phyloP scores from a whole-genome alignment of 2,888 invertebrate genomes.

The Drosophila crucigera region DNA sequence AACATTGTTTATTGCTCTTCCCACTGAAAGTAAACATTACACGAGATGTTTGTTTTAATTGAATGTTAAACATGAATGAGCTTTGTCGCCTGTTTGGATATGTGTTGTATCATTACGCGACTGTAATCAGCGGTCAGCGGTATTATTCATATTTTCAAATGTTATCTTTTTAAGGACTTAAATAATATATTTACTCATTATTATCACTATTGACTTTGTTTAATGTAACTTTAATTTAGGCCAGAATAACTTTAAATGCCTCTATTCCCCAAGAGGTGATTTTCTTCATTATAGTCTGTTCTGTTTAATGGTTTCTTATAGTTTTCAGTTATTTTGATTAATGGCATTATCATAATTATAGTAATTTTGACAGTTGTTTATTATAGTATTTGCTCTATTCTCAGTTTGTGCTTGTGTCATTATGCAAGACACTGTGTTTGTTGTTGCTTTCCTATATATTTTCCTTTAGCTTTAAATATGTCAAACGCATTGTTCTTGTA shows the following conservation, averaged over 20 bases:
- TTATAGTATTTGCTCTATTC: constrained; percentile 15
- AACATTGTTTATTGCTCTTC: background rate
- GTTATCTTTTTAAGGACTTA: background rate
- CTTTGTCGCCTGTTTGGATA: background rate
- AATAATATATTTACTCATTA: background rate
- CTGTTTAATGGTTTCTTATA: constrained; percentile 31
- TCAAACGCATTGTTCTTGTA: constrained; percentile 23
- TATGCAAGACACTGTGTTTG: constrained; percentile 40
- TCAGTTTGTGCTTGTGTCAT: constrained; percentile 29
- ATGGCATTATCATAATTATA: constrained; percentile 69
- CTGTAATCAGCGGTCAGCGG: background rate
- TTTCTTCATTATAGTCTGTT: constrained; percentile 10
- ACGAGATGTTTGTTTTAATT: constrained; percentile 1
- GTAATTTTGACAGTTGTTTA: constrained; percentile 56
- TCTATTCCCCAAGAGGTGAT: background rate
- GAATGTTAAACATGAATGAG: background rate
- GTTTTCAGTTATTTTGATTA: constrained; percentile 63
- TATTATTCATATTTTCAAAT: background rate
- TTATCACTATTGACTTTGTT: background rate
- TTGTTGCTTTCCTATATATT: background rate
- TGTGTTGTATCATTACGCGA: background rate
- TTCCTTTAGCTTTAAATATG: constrained; percentile 4
- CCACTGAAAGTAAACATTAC: background rate
- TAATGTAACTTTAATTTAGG: background rate
- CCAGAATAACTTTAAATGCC: background rate